phyloP scores from a whole-genome alignment of 2,888 invertebrate genomes.

The Hyles lineata region DNA sequence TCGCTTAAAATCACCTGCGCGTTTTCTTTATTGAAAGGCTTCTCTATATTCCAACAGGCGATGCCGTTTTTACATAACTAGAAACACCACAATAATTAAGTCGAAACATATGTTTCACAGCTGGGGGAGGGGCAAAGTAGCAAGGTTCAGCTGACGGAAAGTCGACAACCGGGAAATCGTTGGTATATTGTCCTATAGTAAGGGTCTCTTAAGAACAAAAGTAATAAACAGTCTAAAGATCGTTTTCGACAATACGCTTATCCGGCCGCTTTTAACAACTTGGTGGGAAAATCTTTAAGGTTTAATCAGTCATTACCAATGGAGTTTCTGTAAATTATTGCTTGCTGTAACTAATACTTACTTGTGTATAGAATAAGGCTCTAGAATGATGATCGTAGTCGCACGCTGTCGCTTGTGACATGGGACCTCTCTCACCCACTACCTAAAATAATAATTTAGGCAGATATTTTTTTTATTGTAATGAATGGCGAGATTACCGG shows the following conservation, averaged over 20 bases:
- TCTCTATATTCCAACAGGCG: conserved; percentile 90
- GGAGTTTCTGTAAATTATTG: not conserved
- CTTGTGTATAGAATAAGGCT: conserved; percentile 89
- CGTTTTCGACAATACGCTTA: too few relatives aligned
- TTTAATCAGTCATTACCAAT: too few relatives aligned
- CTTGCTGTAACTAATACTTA: conserved; percentile 38
- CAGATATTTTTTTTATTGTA: too few relatives aligned
- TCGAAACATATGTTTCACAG: not conserved
- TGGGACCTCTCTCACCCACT: conserved; percentile 88
- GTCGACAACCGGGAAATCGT: too few relatives aligned
- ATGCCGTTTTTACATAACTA: conserved; percentile 89
- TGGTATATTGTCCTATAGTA: too few relatives aligned
- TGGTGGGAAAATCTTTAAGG: too few relatives aligned
- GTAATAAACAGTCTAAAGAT: too few relatives aligned
- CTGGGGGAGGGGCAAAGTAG: not conserved
- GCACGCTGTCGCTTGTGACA: conserved; percentile 89
- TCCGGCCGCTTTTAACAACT: too few relatives aligned
- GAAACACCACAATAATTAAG: conserved; percentile 1
- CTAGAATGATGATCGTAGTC: conserved; percentile 87
- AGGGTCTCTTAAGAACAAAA: too few relatives aligned
- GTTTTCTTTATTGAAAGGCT: conserved; percentile 84
- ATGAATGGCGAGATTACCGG: too few relatives aligned
- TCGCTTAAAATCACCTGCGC: conserved; percentile 88
- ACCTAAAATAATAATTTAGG: conserved; percentile 58
- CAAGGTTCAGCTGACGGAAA: not conserved